A percentile compares a stretch with the other conserved stretches of the same genome.
phyloP scores from a whole-genome alignment of 2,797 vertebrate genomes.

The Sorex maritimensis region DNA sequence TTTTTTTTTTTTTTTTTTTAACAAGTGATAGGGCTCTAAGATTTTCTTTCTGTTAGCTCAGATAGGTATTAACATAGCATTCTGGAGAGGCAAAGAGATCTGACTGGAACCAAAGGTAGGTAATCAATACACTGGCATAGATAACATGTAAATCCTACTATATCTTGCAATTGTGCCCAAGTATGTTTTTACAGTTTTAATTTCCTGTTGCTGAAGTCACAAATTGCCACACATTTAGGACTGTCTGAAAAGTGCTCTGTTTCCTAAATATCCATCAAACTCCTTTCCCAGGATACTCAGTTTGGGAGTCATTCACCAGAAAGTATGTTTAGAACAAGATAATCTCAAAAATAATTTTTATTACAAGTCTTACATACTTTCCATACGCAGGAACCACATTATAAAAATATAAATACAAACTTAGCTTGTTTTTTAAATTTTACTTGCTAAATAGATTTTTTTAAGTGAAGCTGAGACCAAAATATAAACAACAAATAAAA shows the following conservation, averaged over 20 bases:
- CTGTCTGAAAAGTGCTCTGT: background rate
- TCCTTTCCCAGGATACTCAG: background rate
- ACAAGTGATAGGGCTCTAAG: background rate
- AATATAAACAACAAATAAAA: no score
- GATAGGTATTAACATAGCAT: background rate
- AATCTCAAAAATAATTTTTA: background rate
- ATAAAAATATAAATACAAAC: background rate
- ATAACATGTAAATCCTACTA: background rate
- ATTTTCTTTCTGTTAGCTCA: background rate
- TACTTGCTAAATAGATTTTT: background rate
- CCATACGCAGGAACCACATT: background rate
- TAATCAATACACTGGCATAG: background rate
- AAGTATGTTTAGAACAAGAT: background rate
- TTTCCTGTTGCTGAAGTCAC: background rate
- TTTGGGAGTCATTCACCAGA: background rate
- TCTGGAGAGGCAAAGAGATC: background rate
- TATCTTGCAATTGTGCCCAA: background rate
- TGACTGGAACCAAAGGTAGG: background rate
- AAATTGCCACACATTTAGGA: background rate
- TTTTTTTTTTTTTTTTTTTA: background rate
- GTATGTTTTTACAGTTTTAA: background rate
- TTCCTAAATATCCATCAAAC: background rate
- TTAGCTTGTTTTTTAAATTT: slow-evolving; percentile 14
- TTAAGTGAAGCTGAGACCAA: no score
- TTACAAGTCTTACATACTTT: background rate